Evolutionary conservation across 1,140 invertebrate genomes (phyloP).

Genomic region (Solenopsis fugax): DNA sequence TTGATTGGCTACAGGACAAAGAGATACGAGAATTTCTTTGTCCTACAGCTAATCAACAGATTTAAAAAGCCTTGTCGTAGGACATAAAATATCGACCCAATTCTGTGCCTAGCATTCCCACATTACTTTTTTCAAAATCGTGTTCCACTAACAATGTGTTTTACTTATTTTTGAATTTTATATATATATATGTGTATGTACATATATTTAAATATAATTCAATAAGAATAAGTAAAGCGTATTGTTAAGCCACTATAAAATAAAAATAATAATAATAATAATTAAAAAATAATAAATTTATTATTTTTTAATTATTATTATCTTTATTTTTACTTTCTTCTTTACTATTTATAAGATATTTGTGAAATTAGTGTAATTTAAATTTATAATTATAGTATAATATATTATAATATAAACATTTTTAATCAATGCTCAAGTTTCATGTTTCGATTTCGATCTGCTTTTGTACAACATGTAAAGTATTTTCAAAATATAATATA

Average conservation of each 20-base stretch:
- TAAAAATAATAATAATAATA: too few species aligned
- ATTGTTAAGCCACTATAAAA: too few species aligned
- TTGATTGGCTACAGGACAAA: too few species aligned
- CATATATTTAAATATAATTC: not conserved
- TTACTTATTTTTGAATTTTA: not conserved
- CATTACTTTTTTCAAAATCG: not conserved
- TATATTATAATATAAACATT: too few species aligned
- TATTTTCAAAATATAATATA: not conserved
- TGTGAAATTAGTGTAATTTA: not conserved
- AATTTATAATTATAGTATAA: not conserved
- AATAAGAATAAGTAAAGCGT: too few species aligned
- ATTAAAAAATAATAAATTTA: not conserved
- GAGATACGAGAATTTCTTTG: too few species aligned
- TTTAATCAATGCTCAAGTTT: too few species aligned
- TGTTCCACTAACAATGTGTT: not conserved
- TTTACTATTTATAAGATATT: not conserved
- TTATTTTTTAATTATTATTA: not conserved
- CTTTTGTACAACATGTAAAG: not conserved
- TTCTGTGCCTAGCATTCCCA: not conserved
- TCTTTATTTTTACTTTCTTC: not conserved
- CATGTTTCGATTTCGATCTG: not conserved
- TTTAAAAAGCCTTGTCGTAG: too few species aligned
- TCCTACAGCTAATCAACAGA: too few species aligned
- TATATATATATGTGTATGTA: not conserved
- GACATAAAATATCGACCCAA: too few species aligned